phyloP scores from a whole-genome alignment of 2,888 invertebrate species.

The Syrphus vitripennis region DNA sequence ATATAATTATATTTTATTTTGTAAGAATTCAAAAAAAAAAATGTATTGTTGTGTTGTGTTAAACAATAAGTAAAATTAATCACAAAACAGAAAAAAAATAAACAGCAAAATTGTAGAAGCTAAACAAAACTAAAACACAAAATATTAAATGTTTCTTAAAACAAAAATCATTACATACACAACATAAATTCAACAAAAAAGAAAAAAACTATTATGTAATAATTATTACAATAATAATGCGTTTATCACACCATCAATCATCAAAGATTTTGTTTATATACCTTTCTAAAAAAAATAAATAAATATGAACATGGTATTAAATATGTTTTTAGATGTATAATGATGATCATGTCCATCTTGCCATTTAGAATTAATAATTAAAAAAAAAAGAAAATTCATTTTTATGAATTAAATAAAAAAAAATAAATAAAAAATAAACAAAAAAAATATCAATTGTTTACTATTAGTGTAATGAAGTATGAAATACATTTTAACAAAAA shows the following conservation, averaged over 20 bases:
- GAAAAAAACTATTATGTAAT: constrained; percentile 11
- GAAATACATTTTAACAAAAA: constrained; percentile 32
- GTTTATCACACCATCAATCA: constrained; percentile 43
- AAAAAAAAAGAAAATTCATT: constrained; percentile 51
- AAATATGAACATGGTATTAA: constrained; percentile 45
- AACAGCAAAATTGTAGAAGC: constrained; percentile 70
- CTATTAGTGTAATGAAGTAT: constrained; percentile 67
- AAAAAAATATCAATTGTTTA: constrained; percentile 61
- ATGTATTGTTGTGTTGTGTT: constrained; percentile 71
- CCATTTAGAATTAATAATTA: constrained; percentile 60
- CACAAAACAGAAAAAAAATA: constrained; percentile 69
- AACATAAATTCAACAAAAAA: constrained; percentile 21
- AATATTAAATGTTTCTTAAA: constrained; percentile 46
- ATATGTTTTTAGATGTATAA: constrained; percentile 58
- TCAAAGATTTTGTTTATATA: constrained; percentile 36
- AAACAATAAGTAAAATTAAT: constrained; percentile 69
- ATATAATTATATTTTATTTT: constrained; percentile 61
- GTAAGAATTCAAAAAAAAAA: constrained; percentile 72
- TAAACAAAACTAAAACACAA: constrained; percentile 12
- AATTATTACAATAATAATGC: constrained; percentile 24
- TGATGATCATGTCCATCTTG: constrained; percentile 68
- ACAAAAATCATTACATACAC: constrained; percentile 32
- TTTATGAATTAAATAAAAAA: constrained; percentile 45
- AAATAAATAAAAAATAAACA: constrained; percentile 32
- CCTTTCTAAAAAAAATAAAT: constrained; percentile 31